Conservation (phyloP, 2,113 vertebrate genomes). For the Dolichallabes microphthalmus region DNA sequence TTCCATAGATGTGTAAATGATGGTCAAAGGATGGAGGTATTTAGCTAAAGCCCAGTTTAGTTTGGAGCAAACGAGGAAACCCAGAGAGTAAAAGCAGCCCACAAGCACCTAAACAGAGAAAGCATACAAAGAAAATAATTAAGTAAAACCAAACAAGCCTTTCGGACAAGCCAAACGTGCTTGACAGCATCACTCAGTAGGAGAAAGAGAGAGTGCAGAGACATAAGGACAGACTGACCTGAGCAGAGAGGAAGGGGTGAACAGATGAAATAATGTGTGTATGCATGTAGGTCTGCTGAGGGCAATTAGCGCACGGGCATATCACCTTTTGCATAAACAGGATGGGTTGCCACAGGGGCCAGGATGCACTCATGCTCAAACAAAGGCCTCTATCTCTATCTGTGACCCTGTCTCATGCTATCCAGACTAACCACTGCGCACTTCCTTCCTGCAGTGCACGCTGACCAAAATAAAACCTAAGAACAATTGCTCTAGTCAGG, state of each 20-base stretch:
- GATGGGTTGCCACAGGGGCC: conserved; percentile 41
- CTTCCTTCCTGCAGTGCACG: conserved; percentile 51
- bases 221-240: background rate
- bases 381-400: conserved; percentile 47
- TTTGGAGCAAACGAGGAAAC: conserved; percentile 16
- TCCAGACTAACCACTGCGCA: conserved; percentile 39
- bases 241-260: background rate
- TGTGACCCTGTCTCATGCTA: conserved; percentile 28
- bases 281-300: conserved; percentile 18
- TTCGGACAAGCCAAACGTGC: conserved; percentile 2
- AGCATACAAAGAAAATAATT: conserved; percentile 44
- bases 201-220: background rate
- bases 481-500: conserved; percentile 44
- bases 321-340: conserved; percentile 51
- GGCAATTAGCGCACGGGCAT: conserved; percentile 19
- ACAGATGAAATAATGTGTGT: conserved; percentile 7
- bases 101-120: conserved; percentile 31
- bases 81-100: conserved; percentile 1
- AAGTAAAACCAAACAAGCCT: conserved; percentile 25
- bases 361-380: conserved; percentile 39
- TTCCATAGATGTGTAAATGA: background rate
- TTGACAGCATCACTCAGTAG: conserved; percentile 5
- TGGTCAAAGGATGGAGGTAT: conserved; percentile 6
- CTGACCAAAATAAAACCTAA: conserved; percentile 51
- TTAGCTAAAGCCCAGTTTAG: conserved; percentile 1